phyloP scores from a whole-genome alignment of 2,797 vertebrate species.

The Botia almorhae region DNA sequence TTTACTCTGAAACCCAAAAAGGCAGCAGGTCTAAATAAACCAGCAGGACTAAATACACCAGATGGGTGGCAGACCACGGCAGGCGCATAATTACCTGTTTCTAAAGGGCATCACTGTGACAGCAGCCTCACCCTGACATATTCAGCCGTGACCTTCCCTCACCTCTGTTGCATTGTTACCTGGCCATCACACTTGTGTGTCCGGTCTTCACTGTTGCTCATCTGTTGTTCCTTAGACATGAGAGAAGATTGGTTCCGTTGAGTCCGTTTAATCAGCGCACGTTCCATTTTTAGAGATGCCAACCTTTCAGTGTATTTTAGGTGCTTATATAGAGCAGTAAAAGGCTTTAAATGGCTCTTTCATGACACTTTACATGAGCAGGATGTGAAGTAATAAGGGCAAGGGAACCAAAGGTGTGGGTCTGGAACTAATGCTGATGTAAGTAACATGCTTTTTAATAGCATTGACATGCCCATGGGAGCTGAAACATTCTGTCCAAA shows the following conservation, averaged over 20 bases:
- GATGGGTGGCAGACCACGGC: neutral
- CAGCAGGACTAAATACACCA: conserved; percentile 19
- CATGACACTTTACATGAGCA: neutral
- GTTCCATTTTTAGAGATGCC: neutral
- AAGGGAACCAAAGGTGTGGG: too few species aligned
- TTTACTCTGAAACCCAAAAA: conserved; percentile 8
- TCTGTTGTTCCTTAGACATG: conserved; percentile 22
- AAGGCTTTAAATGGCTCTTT: neutral
- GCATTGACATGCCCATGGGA: neutral
- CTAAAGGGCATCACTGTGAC: conserved; percentile 37
- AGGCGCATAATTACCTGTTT: conserved; percentile 39
- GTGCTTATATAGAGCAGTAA: neutral
- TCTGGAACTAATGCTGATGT: neutral
- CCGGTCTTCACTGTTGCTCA: neutral
- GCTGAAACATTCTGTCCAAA: neutral
- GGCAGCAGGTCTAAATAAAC: too few species aligned
- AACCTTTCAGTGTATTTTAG: neutral
- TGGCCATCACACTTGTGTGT: conserved; percentile 40
- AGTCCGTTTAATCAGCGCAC: neutral
- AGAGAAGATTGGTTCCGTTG: conserved; percentile 5
- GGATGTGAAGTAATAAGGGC: neutral
- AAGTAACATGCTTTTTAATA: neutral
- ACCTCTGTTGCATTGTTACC: conserved; percentile 30
- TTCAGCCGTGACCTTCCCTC: conserved; percentile 13
- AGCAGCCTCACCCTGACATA: conserved; percentile 40